Conservation (phyloP, 92 coral and sea anemone species). For the Zoanthus solanderi region DNA sequence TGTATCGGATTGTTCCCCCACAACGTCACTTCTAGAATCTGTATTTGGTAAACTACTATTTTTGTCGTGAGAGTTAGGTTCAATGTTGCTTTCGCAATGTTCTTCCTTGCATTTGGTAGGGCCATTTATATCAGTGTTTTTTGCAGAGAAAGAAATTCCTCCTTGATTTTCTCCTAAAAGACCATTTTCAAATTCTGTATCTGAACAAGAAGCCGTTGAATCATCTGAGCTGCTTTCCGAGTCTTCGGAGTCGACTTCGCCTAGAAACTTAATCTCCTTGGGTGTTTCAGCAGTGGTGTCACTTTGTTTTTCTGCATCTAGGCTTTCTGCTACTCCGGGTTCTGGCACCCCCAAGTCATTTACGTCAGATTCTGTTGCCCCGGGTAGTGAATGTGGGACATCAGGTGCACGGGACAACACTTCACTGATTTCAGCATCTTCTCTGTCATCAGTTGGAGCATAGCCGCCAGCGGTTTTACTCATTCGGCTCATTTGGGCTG, state of each 20-base stretch:
- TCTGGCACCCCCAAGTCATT: background rate
- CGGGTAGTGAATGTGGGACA: constrained; percentile 34
- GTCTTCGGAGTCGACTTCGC: constrained; percentile 42
- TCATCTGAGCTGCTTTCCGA: constrained; percentile 44
- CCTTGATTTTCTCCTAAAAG: background rate
- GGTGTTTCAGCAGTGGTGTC: background rate
- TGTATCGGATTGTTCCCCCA: background rate
- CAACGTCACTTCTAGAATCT: background rate
- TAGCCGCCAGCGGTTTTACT: background rate
- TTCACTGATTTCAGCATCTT: constrained; percentile 27
- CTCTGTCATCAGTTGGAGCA: background rate
- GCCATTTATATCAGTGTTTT: background rate
- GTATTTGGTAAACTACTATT: background rate
- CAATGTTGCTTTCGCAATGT: background rate
- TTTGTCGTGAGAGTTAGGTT: background rate
- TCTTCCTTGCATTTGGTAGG: background rate
- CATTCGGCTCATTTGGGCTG: constrained; percentile 29
- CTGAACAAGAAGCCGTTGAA: constrained; percentile 17
- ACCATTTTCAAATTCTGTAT: constrained; percentile 1
- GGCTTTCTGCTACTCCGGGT: background rate
- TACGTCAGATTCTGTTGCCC: constrained; percentile 15
- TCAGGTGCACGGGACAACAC: constrained; percentile 35
- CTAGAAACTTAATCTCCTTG: constrained; percentile 29
- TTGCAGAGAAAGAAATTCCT: background rate
- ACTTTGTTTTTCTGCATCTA: background rate